These are phyloP conservation scores for Puffinus mauretanicus DNA, from an alignment of 2,113 vertebrate species.

Conservation along the genomic window DNA sequence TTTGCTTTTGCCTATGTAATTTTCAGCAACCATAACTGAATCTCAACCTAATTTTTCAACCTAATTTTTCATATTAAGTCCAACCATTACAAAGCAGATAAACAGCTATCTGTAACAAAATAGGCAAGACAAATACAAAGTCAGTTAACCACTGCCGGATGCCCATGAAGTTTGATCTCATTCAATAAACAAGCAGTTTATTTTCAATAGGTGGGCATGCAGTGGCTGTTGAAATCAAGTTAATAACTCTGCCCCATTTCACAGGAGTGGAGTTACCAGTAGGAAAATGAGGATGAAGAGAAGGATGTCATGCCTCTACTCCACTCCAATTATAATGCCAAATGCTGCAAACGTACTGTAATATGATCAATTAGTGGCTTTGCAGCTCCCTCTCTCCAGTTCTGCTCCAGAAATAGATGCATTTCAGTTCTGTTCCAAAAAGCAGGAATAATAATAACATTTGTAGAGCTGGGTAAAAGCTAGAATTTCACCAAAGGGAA, in stretches of 20 bases:
- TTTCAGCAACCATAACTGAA: background rate
- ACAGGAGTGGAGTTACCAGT: background rate
- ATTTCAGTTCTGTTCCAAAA: slow-evolving; percentile 12
- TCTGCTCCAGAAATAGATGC: slow-evolving; percentile 19
- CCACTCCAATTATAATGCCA: background rate
- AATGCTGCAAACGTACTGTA: background rate
- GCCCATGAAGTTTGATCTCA: background rate
- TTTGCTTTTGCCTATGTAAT: background rate
- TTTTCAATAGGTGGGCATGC: background rate
- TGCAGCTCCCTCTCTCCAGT: background rate
- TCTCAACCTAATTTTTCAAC: background rate
- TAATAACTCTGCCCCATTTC: background rate
- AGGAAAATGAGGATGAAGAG: slow-evolving; percentile 14
- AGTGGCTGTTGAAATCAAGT: background rate
- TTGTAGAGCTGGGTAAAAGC: background rate
- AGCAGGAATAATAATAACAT: background rate
- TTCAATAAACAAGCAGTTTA: background rate
- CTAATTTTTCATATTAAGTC: background rate
- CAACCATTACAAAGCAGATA: background rate
- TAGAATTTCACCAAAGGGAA: background rate
- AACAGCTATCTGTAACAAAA: background rate
- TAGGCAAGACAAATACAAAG: background rate
- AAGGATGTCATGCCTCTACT: slow-evolving; percentile 5
- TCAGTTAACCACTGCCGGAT: background rate
- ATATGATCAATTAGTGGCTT: slow-evolving; percentile 11